Evolutionary conservation across 2,888 invertebrate species (phyloP), one percentile per base, ranked within the genome.

Genomic region (Brachycybe producta): DNA sequence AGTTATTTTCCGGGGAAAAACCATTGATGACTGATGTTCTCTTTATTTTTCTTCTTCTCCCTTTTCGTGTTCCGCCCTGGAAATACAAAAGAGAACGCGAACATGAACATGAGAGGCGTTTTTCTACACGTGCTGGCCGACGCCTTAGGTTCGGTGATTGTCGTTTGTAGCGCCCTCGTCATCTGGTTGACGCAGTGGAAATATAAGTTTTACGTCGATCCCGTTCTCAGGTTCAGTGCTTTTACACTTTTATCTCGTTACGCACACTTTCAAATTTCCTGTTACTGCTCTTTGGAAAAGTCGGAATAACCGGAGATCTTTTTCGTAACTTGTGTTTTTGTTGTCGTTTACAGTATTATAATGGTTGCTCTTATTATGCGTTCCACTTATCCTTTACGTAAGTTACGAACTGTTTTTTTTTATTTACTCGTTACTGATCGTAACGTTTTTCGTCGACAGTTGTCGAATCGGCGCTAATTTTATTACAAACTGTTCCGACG

Each of bases 101-200:
- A 92, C 65, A 82, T 98, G 83, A 98, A 98, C 66, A 98, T 99
- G 94, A 80, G 88, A 49, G 98, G 95, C n/a, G 97, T 97, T n/a
- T 98, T 97, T 67, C 74, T 98, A 49, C 98, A 98, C 66, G 84
- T 99, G 3, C 70, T 98, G 32, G 94, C 95, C 42, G 98, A 98
- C 71, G 97, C 97, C 19, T 72, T 99, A 42, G 98, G 98, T 47
- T 91, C 90, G 0, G 77, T 91, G 1, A 86, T 92, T 59, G 92
- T 94, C 11, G 82, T 91, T 39, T 76, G 83, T 41, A 88, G 90
- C 49, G 91, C 92, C 5, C 61, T 77, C 56, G 73, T 79, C 54
- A 74, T 76, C 42, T 70, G 83, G 83, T 73, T 79, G 45, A 83
- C 84, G 0, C 74, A 84, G 0, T 91, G 91, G 74, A 64, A 69